Evolutionary conservation across 1,140 invertebrate genomes (phyloP), one percentile per base, ranked within the genome.

Genomic region (Drosophila serrata): DNA sequence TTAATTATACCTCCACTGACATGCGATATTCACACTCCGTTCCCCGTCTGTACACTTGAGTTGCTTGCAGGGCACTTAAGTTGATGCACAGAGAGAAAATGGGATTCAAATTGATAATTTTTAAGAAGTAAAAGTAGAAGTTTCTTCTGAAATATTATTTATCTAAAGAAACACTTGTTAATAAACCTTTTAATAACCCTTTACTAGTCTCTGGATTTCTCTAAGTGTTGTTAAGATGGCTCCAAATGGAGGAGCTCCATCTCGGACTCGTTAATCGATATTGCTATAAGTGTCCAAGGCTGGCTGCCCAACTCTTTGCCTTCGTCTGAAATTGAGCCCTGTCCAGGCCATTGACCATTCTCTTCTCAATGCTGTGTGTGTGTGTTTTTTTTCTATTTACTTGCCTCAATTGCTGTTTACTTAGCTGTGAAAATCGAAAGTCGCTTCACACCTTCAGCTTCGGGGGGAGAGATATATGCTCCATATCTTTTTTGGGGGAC

Each of bases 1-100:
- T 88, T 88, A 88, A 88, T 88, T 88, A 88, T 86, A 86, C 72
- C 84, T 90, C 76, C 76, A 88, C 84, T 88, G 84, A 90, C 84
- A 88, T 88, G 85, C 87, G 84, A 88, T 88, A 88, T 88, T 88
- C 84, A 90, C 85, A 87, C 84, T 78, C 84, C 69, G 67, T 31
- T 58, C 27, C 65, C 49, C 65, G 15, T 11, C 46, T 42, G 56
- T 75, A 58, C 64, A 70, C 62, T 82, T 49, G 58, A 68, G 75
- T 69, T 49, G 63, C 63, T 24, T 72, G 81, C 57, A 64, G 49
- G 70, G 78, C 84, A 67, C 84, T 87, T 80, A 88, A 87, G 84
- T 37, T 53, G n/a, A 24, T 22, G 35, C 81, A 74, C 75, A 1
- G n/a, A 12, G 13, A 29, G 15, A 51, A 65, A 53, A 17, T n/a